Percentiles rank a stretch among this genome's conserved stretches.
Evolutionary conservation across 2,797 vertebrate genomes (phyloP).

Genomic region (Sphaeramia orbicularis): DNA sequence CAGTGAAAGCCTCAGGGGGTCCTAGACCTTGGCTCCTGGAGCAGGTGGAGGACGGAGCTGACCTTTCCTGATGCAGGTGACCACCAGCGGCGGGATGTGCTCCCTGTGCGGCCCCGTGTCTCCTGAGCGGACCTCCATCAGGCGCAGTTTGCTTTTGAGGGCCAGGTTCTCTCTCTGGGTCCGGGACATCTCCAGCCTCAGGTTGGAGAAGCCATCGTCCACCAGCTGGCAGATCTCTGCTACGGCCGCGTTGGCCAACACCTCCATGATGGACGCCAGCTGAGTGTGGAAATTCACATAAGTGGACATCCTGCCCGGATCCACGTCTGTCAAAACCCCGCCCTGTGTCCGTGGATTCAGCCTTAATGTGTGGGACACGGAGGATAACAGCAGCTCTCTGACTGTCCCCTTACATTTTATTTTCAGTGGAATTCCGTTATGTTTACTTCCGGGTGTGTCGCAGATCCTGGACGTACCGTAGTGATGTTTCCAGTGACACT

Average conservation of each 20-base stretch:
- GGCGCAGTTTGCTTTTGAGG: conserved; percentile 36
- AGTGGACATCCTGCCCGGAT: conserved; percentile 25
- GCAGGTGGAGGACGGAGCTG: background rate
- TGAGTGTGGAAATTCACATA: conserved; percentile 39
- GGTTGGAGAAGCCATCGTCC: conserved; percentile 26
- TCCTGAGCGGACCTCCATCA: conserved; percentile 22
- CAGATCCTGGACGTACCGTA: background rate
- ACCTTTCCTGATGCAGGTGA: conserved; percentile 26
- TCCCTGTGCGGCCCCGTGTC: conserved; percentile 11
- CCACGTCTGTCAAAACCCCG: background rate
- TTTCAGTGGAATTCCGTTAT: background rate
- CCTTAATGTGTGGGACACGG: background rate
- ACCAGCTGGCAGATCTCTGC: conserved; percentile 54
- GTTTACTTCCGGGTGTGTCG: conserved; percentile 14
- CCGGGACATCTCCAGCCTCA: conserved; percentile 43
- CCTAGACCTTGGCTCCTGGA: too few species aligned
- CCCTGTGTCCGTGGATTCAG: background rate
- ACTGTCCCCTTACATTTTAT: too few species aligned
- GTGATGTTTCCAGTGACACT: too few species aligned
- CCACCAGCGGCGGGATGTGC: background rate
- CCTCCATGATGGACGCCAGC: conserved; percentile 60
- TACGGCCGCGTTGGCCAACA: conserved; percentile 53
- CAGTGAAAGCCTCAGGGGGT: too few species aligned
- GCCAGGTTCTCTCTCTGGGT: conserved; percentile 45
- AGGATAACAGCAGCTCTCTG: too few species aligned